Evolutionary conservation across 2,113 vertebrate species (phyloP).

Genomic region (Festucalex cinctus): DNA sequence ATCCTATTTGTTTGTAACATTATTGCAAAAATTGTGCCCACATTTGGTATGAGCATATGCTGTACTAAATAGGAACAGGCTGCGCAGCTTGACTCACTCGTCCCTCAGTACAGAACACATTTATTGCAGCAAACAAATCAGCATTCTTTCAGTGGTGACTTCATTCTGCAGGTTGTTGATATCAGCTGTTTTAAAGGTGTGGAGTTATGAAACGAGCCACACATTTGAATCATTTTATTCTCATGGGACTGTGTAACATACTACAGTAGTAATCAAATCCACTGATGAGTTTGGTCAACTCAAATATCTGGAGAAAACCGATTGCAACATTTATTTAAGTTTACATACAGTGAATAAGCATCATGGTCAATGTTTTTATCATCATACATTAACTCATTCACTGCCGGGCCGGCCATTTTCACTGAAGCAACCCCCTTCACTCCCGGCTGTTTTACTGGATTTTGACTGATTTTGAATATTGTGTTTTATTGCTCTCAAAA

Average conservation of each 20-base stretch:
- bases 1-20: constrained; percentile 13
- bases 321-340: too few species aligned
- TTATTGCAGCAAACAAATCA: constrained; percentile 23
- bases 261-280: neutral
- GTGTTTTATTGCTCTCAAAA: too few species aligned
- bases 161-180: constrained; percentile 24
- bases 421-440: too few species aligned
- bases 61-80: constrained; percentile 6
- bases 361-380: too few species aligned
- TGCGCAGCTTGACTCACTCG: constrained; percentile 14
- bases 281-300: too few species aligned
- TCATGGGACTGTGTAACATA: neutral
- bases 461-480: too few species aligned
- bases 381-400: too few species aligned
- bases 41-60: constrained; percentile 16
- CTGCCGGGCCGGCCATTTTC: too few species aligned
- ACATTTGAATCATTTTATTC: constrained; percentile 13
- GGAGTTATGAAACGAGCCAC: constrained; percentile 13
- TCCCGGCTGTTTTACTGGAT: too few species aligned
- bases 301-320: too few species aligned
- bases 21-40: constrained; percentile 9
- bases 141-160: neutral
- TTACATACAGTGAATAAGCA: too few species aligned
- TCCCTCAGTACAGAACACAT: constrained; percentile 15
- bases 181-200: constrained; percentile 22